Evolutionary conservation across 2,797 vertebrate genomes (phyloP).

Genomic region (Jordanella pulchra): DNA sequence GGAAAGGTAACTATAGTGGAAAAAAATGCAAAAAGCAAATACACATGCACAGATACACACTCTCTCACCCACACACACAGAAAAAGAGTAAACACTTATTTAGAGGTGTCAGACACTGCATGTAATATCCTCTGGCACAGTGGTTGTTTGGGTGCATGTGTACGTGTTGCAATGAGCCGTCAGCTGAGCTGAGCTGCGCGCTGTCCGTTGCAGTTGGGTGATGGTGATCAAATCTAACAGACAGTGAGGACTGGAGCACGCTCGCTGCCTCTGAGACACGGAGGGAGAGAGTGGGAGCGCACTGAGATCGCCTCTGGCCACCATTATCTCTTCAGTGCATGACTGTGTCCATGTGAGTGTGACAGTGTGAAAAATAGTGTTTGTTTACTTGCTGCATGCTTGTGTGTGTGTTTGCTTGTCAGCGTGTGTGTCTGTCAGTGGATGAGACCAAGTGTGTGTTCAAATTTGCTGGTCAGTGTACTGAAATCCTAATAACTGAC

Average conservation of each 20-base stretch:
- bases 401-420: constrained; percentile 41
- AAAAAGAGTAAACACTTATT: constrained; percentile 75
- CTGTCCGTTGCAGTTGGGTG: constrained; percentile 74
- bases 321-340: constrained; percentile 76
- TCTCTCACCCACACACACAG: constrained; percentile 31
- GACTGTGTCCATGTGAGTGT: constrained; percentile 75
- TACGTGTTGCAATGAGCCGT: constrained; percentile 58
- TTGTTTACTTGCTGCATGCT: constrained; percentile 69
- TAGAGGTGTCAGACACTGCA: constrained; percentile 75
- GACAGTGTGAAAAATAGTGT: constrained; percentile 76
- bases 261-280: constrained; percentile 68
- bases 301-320: constrained; percentile 74
- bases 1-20: constrained; percentile 30
- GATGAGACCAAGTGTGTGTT: constrained; percentile 58
- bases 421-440: constrained; percentile 60
- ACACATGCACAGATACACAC: constrained; percentile 35
- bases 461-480: constrained; percentile 70
- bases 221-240: constrained; percentile 80
- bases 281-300: constrained; percentile 35
- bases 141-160: constrained; percentile 45
- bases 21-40: constrained; percentile 36
- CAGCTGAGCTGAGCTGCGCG: constrained; percentile 64
- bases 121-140: constrained; percentile 75
- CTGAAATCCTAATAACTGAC: constrained; percentile 67
- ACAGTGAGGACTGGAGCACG: constrained; percentile 69